Percentiles rank a stretch among this genome's conserved stretches.
Evolutionary conservation across 2,797 vertebrate species (phyloP).

Genomic region (Cryptoprocta ferox): DNA sequence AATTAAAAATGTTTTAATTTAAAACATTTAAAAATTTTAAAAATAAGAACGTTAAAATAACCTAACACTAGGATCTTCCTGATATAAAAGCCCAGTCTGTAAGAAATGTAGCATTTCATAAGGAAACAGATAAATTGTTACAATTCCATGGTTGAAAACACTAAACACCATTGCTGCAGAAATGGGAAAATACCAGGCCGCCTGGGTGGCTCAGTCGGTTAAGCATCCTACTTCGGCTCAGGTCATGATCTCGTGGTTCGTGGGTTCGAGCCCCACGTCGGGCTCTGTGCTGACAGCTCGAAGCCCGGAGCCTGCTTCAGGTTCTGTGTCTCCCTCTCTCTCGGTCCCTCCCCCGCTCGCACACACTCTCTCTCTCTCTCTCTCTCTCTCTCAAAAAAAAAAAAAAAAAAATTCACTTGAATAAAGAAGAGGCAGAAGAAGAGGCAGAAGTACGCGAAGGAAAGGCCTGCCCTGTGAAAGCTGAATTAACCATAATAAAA

Average conservation of each 20-base stretch:
- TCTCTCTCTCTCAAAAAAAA: too few relatives aligned
- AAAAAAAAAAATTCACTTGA: neutral
- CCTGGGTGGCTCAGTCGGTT: too few relatives aligned
- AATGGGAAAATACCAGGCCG: neutral
- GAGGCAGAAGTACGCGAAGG: neutral
- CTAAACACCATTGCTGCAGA: neutral
- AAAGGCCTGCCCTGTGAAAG: neutral
- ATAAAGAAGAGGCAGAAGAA: neutral
- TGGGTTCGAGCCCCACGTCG: accelerated
- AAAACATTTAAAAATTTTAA: neutral
- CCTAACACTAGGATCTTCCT: neutral
- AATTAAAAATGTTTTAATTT: neutral
- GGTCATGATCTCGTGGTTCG: too few relatives aligned
- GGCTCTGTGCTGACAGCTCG: too few relatives aligned
- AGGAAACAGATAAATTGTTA: neutral
- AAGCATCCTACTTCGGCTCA: too few relatives aligned
- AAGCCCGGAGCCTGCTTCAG: too few relatives aligned
- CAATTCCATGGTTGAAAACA: neutral
- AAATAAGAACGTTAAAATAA: neutral
- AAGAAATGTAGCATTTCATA: neutral
- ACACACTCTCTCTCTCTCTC: too few relatives aligned
- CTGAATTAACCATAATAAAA: neutral
- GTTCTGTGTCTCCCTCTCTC: too few relatives aligned
- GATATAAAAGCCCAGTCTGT: neutral
- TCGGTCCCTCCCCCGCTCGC: too few relatives aligned